phyloP scores from a whole-genome alignment of 2,888 invertebrate genomes.

The Stictocephala bisonia region DNA sequence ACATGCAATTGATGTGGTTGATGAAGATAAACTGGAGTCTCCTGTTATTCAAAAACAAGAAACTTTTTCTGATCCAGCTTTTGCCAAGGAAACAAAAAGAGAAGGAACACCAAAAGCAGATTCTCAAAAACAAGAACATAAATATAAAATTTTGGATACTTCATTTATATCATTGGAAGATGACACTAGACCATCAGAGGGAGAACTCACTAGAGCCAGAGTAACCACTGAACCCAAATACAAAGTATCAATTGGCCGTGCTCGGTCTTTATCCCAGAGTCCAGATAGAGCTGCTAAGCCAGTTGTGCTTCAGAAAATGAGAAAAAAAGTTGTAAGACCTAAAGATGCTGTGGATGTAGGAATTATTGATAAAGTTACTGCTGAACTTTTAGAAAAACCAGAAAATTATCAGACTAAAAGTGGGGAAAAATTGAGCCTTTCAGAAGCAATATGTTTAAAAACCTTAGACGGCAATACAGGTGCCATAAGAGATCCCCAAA shows the following conservation, averaged over 20 bases:
- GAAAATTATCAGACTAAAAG: constrained; percentile 70
- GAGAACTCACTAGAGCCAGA: constrained; percentile 70
- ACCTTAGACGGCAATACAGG: constrained; percentile 80
- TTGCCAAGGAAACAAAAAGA: too few species aligned
- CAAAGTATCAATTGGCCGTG: constrained; percentile 72
- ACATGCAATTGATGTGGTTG: constrained; percentile 59
- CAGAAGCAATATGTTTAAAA: constrained; percentile 78
- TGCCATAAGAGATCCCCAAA: constrained; percentile 83
- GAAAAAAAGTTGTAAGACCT: constrained; percentile 79
- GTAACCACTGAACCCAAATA: constrained; percentile 75
- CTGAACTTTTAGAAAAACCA: constrained; percentile 73
- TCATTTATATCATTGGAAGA: constrained; percentile 64
- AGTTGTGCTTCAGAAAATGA: constrained; percentile 79
- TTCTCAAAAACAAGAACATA: constrained; percentile 8
- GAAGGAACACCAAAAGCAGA: not conserved
- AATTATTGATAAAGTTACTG: constrained; percentile 81
- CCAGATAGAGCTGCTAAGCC: constrained; percentile 75
- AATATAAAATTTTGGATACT: constrained; percentile 61
- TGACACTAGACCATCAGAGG: constrained; percentile 66
- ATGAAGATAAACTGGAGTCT: constrained; percentile 23
- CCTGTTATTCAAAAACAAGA: not conserved
- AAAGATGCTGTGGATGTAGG: constrained; percentile 82
- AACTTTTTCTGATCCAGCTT: too few species aligned
- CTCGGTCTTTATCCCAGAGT: constrained; percentile 68
- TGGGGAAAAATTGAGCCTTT: constrained; percentile 75